Base-by-base conservation (phyloP, 2,888 invertebrate genomes). In the Zele albiditarsus region DNA sequence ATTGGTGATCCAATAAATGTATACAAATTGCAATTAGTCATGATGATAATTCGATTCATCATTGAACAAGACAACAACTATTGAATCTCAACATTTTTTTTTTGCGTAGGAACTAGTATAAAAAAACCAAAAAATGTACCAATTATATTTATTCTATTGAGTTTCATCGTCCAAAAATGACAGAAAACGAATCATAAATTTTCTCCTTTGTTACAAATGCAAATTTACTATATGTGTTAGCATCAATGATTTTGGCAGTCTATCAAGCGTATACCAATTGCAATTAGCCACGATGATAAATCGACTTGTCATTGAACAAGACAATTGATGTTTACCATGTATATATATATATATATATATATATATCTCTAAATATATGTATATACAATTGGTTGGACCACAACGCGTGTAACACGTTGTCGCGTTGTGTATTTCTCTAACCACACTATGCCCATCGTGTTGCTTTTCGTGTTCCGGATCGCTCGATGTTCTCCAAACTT, bases 381-480 rank as follows among this genome's bases (percentile, higher is more conserved):
- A n/a, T 20, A 27, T 57, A 33, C 68, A 69, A 69, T 74, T 49
- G 63, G 33, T 27, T 60, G 68, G 38, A 33, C 20, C 8, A 53
- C 60, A 74, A 69, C 60, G 74, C 69, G 69, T 69, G 68, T 74
- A 69, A 74, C 68, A 74, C 74, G 68, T 58, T 73, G 67, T 67
- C 28, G 27, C 23, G 60, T 58, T 28, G 58, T 67, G 68, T 60
- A 25, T 73, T 33, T 69, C 53, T 57, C 31, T 12, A 49, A 69
- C 68, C 33, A 28, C 31, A 12, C 68, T 57, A 69, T 69, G 31
- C 31, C 68, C 57, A 42, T 33, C 65, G 38, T 25, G 65, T 53
- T 53, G 62, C n/a, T 31, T 20, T 20, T 20, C 68, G 23, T 31
- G 53, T 49, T 69, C 33, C 20, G 23, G 38, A 38, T 63, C 20